These are phyloP conservation scores for Aptenodytes patagonicus DNA, from an alignment of 2,113 vertebrate genomes.

Conservation along the genomic window DNA sequence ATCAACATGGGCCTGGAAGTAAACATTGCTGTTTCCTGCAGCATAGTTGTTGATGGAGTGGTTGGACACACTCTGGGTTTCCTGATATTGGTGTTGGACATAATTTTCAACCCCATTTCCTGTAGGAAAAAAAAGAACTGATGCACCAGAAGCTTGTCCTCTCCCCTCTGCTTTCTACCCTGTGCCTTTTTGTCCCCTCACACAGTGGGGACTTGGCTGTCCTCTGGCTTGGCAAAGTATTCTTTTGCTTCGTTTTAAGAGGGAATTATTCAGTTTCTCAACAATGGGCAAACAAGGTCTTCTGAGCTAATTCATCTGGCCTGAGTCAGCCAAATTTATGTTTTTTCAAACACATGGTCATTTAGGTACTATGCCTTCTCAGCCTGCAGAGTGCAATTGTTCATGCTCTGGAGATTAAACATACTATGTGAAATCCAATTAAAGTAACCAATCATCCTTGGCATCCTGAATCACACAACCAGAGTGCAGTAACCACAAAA, in stretches of 20 bases:
- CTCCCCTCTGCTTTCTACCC: neutral
- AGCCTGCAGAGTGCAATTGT: neutral
- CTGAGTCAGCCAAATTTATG: neutral
- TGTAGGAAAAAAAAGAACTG: neutral
- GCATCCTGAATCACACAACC: neutral
- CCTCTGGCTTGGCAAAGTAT: neutral
- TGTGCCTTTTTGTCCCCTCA: neutral
- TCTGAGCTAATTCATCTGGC: neutral
- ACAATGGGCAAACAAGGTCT: neutral
- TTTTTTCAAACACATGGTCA: neutral
- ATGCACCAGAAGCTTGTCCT: neutral
- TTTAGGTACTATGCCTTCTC: neutral
- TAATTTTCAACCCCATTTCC: conserved; percentile 64
- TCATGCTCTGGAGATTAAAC: neutral
- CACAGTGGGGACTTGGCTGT: neutral
- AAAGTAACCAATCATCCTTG: neutral
- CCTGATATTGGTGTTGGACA: conserved; percentile 61
- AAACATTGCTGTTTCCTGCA: neutral
- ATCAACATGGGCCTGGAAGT: neutral
- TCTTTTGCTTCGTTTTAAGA: neutral
- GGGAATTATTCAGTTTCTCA: neutral
- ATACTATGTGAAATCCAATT: neutral
- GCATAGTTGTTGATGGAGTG: neutral
- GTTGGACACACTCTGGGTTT: conserved; percentile 42
- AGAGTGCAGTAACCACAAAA: neutral